phyloP scores from a whole-genome alignment of 2,797 vertebrate species.

The Tinamus major region DNA sequence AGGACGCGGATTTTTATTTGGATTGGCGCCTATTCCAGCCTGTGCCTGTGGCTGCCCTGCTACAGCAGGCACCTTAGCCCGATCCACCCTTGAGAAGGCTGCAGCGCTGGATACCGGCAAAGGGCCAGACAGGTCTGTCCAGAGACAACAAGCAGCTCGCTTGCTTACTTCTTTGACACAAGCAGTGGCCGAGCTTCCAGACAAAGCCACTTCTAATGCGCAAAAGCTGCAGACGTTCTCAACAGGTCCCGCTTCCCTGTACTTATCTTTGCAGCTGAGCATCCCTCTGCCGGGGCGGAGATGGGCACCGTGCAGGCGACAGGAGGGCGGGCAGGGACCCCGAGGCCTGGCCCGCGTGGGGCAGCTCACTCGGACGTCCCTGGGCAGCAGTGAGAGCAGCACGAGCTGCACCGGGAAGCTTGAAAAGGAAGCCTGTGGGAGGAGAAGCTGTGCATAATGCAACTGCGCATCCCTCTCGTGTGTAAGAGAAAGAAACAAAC shows the following conservation, averaged over 20 bases:
- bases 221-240: background rate
- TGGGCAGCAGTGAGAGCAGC: background rate
- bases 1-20: no score
- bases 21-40: background rate
- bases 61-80: background rate
- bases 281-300: background rate
- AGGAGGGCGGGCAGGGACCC: background rate
- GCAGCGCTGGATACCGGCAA: background rate
- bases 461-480: fast-evolving
- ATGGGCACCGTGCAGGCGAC: background rate
- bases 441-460: background rate
- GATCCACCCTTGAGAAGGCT: background rate
- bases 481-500: background rate
- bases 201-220: background rate
- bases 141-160: background rate
- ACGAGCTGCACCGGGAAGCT: background rate
- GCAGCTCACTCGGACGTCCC: background rate
- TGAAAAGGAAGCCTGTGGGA: background rate
- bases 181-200: background rate
- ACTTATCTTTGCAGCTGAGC: background rate
- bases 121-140: background rate
- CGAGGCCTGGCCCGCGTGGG: background rate
- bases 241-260: background rate
- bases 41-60: background rate
- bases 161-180: background rate